Evolutionary conservation across 1,140 invertebrate species (phyloP), one percentile per base, ranked within the genome.

Genomic region (Drosophila azteca): DNA sequence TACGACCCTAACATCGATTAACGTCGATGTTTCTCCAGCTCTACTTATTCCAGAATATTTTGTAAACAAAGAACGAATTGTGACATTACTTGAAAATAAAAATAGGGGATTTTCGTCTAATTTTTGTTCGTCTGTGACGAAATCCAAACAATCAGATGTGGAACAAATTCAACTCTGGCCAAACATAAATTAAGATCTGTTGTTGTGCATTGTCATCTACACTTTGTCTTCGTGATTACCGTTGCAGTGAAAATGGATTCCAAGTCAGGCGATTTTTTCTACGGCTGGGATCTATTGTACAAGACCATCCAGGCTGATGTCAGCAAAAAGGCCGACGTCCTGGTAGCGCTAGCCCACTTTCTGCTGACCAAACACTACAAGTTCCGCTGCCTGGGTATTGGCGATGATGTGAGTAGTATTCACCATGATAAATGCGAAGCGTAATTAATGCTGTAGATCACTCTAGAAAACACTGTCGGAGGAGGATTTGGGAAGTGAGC

Each of bases 241-340:
- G 43, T 66, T 29, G n/a, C 8, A 45, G 17, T 31, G 13, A 69
- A 39, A 13, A 39, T 69, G 66, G 66, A 69, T 0, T 17, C 64
- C 17, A 68, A 43, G 44, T 57, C 55, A 8, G 48, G 60, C 79
- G 77, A 90, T 11, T 89, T 90, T 55, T 92, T 94, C 51, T 96
- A 95, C 90, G 95, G 95, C n/a, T 96, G 95, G 94, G 95, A 96
- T 85, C 90, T 96, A 55, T 91, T 96, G 31, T 94, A 94, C 71
- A 94, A 93, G 77, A 93, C 94, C 15, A 93, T 95, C 49, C 93
- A 94, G 76, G 92, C 92, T 50, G 93, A 95, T 79, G 35, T 52
- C 13, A 91, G 92, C 50, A 94, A 93, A 68, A 96, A 96, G 87
- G 92, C 95, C 65, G 96, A 97, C 92, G 90, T 96, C 44, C 84